A percentile compares a stretch with the other conserved stretches of the same genome.
Evolutionary conservation across 2,797 vertebrate genomes (phyloP).

Genomic region (Uromys caudimaculatus): DNA sequence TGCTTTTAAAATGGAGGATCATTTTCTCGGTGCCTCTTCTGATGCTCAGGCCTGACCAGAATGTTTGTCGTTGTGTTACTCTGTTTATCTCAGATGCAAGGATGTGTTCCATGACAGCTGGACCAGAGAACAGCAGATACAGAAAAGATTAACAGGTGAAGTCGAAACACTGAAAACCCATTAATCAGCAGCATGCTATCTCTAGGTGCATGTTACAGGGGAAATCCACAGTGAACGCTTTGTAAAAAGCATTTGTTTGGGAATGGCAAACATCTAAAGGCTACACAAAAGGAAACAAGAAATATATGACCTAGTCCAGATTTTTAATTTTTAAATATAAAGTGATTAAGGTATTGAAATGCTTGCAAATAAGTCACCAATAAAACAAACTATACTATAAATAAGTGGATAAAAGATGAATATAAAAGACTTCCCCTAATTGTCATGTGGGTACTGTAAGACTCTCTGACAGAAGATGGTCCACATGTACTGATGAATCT

Average conservation of each 20-base stretch:
- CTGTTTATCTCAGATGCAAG: conserved; percentile 30
- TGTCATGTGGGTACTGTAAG: not conserved
- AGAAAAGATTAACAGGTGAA: conserved; percentile 53
- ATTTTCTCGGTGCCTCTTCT: not conserved
- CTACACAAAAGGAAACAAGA: not conserved
- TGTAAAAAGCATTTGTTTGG: not conserved
- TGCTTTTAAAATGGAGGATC: not conserved
- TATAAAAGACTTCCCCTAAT: not conserved
- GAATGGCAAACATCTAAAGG: conserved; percentile 2
- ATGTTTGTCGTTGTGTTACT: not conserved
- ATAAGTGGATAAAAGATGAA: not conserved
- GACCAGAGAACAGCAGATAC: not conserved
- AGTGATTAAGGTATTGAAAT: not conserved
- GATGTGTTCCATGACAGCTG: not conserved
- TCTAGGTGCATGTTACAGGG: not conserved
- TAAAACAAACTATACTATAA: not conserved
- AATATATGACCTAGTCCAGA: not conserved
- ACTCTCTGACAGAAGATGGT: not conserved
- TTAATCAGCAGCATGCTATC: conserved; percentile 30
- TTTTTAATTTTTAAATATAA: conserved; percentile 4
- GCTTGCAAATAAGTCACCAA: not conserved
- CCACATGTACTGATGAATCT: not conserved
- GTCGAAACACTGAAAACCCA: conserved; percentile 28
- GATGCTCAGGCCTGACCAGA: not conserved
- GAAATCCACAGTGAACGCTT: conserved; percentile 13